phyloP scores from a whole-genome alignment of 2,113 vertebrate species.

The Erpornis zantholeuca region DNA sequence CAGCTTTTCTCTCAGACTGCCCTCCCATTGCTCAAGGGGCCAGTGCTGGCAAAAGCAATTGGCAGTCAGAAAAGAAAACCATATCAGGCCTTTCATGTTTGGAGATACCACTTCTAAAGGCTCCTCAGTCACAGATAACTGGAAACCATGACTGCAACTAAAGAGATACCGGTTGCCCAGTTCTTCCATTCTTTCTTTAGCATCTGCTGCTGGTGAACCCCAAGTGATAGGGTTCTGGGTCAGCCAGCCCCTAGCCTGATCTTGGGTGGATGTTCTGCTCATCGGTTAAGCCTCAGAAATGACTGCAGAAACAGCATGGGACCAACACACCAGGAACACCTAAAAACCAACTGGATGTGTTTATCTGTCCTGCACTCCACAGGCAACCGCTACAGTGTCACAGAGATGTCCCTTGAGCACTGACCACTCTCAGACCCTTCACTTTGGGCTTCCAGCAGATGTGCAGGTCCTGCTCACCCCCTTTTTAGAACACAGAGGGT shows the following conservation, averaged over 20 bases:
- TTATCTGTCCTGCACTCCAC: neutral
- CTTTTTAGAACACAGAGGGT: neutral
- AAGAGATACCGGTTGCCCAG: neutral
- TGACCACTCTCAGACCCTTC: neutral
- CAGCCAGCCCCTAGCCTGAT: neutral
- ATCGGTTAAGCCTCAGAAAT: slow-evolving; percentile 16
- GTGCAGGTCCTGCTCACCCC: neutral
- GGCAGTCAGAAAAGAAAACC: neutral
- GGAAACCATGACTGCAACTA: neutral
- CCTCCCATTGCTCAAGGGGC: neutral
- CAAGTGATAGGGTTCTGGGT: neutral
- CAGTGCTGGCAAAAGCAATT: neutral
- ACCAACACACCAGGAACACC: neutral
- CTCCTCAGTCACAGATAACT: neutral
- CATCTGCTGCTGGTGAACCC: neutral
- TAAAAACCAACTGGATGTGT: neutral
- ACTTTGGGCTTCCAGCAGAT: neutral
- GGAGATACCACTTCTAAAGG: neutral
- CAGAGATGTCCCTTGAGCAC: neutral
- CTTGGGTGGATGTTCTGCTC: neutral
- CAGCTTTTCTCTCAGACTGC: neutral
- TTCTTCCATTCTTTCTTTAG: neutral
- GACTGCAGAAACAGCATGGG: neutral
- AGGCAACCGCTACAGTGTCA: neutral
- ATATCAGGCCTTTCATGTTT: neutral